Evolutionary conservation across 2,113 vertebrate species (phyloP), one percentile per base, ranked within the genome.

Genomic region (Eonycteris spelaea): DNA sequence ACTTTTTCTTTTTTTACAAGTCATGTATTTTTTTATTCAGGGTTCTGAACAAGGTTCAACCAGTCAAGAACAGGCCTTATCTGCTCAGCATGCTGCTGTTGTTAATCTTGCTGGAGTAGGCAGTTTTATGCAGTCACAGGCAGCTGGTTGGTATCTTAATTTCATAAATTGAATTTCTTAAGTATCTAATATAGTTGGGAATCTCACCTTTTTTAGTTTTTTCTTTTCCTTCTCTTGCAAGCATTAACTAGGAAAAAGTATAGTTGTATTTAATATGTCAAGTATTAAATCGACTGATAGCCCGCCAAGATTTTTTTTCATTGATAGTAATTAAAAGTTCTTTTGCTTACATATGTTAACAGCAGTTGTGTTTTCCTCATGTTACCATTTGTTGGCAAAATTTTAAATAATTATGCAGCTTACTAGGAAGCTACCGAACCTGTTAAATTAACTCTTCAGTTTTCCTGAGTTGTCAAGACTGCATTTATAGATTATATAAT

Each of bases 21-120:
- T 97, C 74, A 96, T 86, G 91, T 97, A 97, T 97, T 95, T 97
- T 98, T 92, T 97, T 97, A 97, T 78, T 95, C 98, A 99, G 99
- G 98, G 98, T 89, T 98, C 98, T 95, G 99, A 99, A 95, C 99
- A 99, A 98, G 98, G 98, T 97, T 90, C 98, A 97, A 83, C 97
- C 63, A 98, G 98, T 94, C 98, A 99, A 89, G 99, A 99, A 97
- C 99, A 99, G 97, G 98, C 98, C 97, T 98, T 99, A 98, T 98
- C 99, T 96, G 99, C 99, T 97, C 99, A 99, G 97, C 99, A 99
- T 95, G 99, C 99, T n/a, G 99, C 99, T 86, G 99, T 99, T 96
- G 99, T 99, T 98, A 99, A 99, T 98, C 98, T 99, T 93, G 98
- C 98, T 7, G 99, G 99, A 98, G 99, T 99, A 83, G 99, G 99